phyloP scores from a whole-genome alignment of 2,797 vertebrate species.

The Sandelia bainsii region DNA sequence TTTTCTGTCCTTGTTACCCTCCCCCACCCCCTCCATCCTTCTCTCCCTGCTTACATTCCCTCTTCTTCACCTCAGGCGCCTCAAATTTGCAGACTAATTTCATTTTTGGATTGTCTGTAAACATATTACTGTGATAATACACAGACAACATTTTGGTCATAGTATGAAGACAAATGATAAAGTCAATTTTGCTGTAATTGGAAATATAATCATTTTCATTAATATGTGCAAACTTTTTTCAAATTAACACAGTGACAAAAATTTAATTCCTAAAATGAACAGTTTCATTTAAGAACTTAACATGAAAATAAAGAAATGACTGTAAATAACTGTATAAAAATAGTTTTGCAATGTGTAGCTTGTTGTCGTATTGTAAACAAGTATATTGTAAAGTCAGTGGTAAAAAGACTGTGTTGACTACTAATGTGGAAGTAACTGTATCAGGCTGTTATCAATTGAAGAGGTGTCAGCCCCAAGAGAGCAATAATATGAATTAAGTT shows the following conservation, averaged over 20 bases:
- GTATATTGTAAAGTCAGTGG: background rate
- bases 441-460: conserved; percentile 39
- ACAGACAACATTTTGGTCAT: background rate
- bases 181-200: background rate
- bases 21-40: conserved; percentile 37
- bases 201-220: background rate
- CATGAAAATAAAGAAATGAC: too few relatives aligned
- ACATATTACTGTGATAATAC: conserved; percentile 12
- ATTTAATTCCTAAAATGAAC: background rate
- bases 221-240: background rate
- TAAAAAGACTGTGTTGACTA: conserved; percentile 12
- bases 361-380: conserved; percentile 1
- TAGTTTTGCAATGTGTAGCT: background rate
- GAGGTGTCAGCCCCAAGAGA: conserved; percentile 47
- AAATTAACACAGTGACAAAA: background rate
- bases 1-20: conserved; percentile 75
- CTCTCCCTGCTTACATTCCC: conserved; percentile 22
- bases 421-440: background rate
- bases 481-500: conserved; percentile 55
- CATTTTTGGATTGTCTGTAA: conserved; percentile 3
- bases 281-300: too few relatives aligned
- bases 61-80: conserved; percentile 40
- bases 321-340: background rate
- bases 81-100: conserved; percentile 51
- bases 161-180: background rate